A percentile compares a stretch with the other conserved stretches of the same genome.
Conservation (phyloP, 2,888 invertebrate genomes). For the Boloria euphrosyne region DNA sequence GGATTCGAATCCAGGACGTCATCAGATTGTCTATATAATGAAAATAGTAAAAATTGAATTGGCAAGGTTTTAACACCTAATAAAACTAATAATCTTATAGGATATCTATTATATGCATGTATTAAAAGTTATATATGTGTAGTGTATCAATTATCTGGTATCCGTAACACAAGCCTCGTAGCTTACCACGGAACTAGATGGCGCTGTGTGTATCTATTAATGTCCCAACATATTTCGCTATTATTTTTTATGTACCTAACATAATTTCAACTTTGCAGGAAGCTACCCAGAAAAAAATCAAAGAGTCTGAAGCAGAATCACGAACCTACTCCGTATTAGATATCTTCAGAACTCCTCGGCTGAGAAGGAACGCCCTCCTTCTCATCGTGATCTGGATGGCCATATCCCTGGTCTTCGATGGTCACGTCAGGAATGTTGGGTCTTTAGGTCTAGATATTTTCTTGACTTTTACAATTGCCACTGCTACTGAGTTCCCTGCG, state of each 20-base stretch:
- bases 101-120: too few relatives aligned
- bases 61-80: too few relatives aligned
- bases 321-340: conserved; percentile 90
- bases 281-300: conserved; percentile 85
- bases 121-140: too few relatives aligned
- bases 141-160: too few relatives aligned
- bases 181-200: background rate
- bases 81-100: too few relatives aligned
- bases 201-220: background rate
- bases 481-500: conserved; percentile 92
- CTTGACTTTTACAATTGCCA: conserved; percentile 91
- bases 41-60: too few relatives aligned
- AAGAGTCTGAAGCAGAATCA: conserved; percentile 87
- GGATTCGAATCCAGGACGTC: too few relatives aligned
- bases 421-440: conserved; percentile 93
- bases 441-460: conserved; percentile 92
- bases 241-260: too few relatives aligned
- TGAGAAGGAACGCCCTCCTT: conserved; percentile 89
- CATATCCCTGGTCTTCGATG: conserved; percentile 93
- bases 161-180: too few relatives aligned
- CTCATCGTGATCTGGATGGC: conserved; percentile 94
- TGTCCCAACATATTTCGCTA: too few relatives aligned
- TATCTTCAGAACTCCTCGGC: conserved; percentile 89
- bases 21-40: too few relatives aligned
- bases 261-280: conserved; percentile 66